phyloP scores from a whole-genome alignment of 1,140 invertebrate species.

The Pogonomyrmex californicus region DNA sequence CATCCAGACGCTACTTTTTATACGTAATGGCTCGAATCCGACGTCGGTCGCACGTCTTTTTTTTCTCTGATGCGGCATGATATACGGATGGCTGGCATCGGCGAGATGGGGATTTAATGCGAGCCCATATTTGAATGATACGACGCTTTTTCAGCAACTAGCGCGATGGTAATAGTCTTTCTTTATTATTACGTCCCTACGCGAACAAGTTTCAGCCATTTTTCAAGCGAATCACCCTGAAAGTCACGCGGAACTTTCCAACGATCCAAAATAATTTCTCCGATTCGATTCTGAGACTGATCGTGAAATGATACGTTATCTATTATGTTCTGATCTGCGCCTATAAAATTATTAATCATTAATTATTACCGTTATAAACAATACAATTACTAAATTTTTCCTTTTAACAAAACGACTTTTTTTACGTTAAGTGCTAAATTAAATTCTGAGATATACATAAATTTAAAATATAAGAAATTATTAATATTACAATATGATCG shows the following conservation, averaged over 20 bases:
- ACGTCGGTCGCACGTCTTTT: conserved; percentile 52
- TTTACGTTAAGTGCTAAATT: neutral
- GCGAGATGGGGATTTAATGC: conserved; percentile 62
- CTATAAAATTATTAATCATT: conserved; percentile 9
- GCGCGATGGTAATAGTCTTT: conserved; percentile 55
- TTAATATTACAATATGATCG: conserved; percentile 1
- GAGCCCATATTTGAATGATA: conserved; percentile 60
- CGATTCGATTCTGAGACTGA: conserved; percentile 8
- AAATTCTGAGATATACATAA: neutral
- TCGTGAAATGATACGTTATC: neutral
- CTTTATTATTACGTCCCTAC: conserved; percentile 49
- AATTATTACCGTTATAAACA: neutral
- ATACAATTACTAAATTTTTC: neutral
- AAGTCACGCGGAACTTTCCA: conserved; percentile 32
- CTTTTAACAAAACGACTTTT: neutral
- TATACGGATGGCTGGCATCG: conserved; percentile 57
- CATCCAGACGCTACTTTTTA: conserved; percentile 46
- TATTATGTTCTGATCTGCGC: conserved; percentile 19
- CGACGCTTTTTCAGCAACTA: conserved; percentile 52
- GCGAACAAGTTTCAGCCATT: conserved; percentile 52
- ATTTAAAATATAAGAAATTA: neutral
- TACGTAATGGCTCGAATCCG: conserved; percentile 60
- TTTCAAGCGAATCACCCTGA: conserved; percentile 28
- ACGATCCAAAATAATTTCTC: conserved; percentile 32
- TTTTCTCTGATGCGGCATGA: conserved; percentile 29